Evolutionary conservation across 1,140 invertebrate species (phyloP).

Genomic region (Caenorhabditis remanei): DNA sequence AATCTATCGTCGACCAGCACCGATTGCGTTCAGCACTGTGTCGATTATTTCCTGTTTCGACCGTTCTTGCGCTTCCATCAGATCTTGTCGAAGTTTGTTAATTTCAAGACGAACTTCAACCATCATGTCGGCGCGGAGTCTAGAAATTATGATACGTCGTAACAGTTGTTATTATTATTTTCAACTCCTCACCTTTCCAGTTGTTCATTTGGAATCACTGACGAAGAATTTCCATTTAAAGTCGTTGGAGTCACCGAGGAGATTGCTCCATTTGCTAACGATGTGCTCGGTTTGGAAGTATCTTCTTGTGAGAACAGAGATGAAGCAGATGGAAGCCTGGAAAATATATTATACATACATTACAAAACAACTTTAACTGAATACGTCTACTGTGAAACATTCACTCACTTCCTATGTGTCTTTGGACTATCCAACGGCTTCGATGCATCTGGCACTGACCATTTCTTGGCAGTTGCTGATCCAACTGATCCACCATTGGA

Average conservation of each 20-base stretch:
- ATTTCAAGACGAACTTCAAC: conserved; percentile 23
- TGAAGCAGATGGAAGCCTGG: conserved; percentile 11
- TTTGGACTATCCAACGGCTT: conserved; percentile 29
- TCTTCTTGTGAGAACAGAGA: conserved; percentile 21
- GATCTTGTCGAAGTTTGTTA: neutral
- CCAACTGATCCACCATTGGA: conserved; percentile 37
- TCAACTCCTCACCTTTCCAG: neutral
- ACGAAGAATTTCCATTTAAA: neutral
- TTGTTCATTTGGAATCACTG: neutral
- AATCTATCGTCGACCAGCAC: neutral
- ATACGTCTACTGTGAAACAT: neutral
- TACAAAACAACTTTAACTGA: neutral
- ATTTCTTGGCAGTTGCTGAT: conserved; percentile 17
- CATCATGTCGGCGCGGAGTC: conserved; percentile 45
- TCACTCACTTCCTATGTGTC: conserved; percentile 31
- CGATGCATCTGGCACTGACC: conserved; percentile 5
- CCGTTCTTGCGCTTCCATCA: neutral
- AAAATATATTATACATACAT: neutral
- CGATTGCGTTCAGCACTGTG: conserved; percentile 18
- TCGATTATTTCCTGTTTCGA: neutral
- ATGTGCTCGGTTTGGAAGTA: neutral
- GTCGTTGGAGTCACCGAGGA: neutral
- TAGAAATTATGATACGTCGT: neutral
- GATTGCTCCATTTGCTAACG: neutral
- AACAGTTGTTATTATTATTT: no score